Evolutionary conservation across 2,797 vertebrate species (phyloP).

Genomic region (Buphagus erythrorhynchus): DNA sequence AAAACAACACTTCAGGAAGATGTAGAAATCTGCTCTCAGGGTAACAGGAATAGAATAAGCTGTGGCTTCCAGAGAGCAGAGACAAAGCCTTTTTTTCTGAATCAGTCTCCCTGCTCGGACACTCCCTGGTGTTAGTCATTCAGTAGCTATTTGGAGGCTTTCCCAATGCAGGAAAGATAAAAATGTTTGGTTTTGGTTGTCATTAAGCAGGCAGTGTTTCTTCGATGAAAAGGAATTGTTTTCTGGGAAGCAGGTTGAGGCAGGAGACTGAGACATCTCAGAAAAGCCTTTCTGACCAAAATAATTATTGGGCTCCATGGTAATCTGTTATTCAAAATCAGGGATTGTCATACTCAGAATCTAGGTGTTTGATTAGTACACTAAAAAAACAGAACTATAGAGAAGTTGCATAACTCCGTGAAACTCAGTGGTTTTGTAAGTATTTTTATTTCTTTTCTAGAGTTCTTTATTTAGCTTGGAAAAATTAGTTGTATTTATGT

Average conservation of each 20-base stretch:
- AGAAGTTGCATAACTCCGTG: not conserved
- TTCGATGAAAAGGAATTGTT: not conserved
- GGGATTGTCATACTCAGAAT: not conserved
- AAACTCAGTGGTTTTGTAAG: not conserved
- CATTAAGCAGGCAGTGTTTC: not conserved
- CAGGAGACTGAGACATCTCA: not conserved
- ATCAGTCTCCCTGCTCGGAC: not conserved
- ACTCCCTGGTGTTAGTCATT: slow-evolving; percentile 25
- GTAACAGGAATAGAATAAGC: not conserved
- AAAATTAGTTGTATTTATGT: not conserved
- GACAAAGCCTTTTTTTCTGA: not conserved
- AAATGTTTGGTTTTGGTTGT: not conserved
- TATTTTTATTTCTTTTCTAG: not conserved
- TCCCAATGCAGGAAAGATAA: not conserved
- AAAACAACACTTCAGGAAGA: not conserved
- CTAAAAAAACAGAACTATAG: not conserved
- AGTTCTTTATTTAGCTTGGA: not conserved
- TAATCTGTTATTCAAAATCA: not conserved
- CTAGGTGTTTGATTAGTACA: not conserved
- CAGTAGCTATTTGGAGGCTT: slow-evolving; percentile 9
- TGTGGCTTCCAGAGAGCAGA: not conserved
- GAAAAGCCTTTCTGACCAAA: not conserved
- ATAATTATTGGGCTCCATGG: not conserved
- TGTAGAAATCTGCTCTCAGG: not conserved
- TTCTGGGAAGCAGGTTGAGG: not conserved